These are phyloP conservation scores for Parambassis ranga DNA, from an alignment of 2,797 vertebrate genomes.

Conservation along the genomic window DNA sequence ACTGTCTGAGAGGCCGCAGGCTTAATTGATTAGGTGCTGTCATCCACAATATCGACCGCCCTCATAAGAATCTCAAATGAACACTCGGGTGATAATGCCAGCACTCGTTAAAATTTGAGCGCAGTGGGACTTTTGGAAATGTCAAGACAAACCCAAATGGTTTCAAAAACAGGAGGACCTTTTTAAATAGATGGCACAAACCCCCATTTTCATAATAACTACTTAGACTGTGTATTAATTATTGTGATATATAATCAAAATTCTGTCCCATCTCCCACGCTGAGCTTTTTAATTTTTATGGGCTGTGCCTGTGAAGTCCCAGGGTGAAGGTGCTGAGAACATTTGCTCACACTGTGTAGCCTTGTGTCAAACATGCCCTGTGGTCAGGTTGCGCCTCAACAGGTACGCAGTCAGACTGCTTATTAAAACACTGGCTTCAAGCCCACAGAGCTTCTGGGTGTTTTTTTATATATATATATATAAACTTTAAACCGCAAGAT, in stretches of 20 bases:
- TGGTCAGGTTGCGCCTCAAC: constrained; percentile 42
- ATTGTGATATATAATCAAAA: constrained; percentile 23
- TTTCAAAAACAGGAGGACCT: constrained; percentile 27
- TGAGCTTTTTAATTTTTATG: constrained; percentile 13
- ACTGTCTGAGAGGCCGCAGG: constrained; percentile 9
- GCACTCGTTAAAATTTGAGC: constrained; percentile 51
- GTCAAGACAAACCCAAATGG: constrained; percentile 37
- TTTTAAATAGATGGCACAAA: constrained; percentile 26
- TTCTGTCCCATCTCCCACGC: not conserved
- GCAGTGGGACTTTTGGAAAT: constrained; percentile 55
- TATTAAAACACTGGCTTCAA: constrained; percentile 55
- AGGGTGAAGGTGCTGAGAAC: constrained; percentile 17
- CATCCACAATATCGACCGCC: constrained; percentile 44
- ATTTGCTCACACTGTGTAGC: constrained; percentile 33
- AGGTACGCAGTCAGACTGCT: constrained; percentile 41
- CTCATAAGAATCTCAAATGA: constrained; percentile 60
- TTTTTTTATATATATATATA: too few species aligned
- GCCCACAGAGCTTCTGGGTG: constrained; percentile 14
- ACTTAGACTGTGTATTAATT: constrained; percentile 27
- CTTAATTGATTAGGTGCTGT: constrained; percentile 60
- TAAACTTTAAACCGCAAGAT: not conserved
- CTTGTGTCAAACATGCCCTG: constrained; percentile 50
- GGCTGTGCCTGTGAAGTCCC: constrained; percentile 7
- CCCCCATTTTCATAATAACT: constrained; percentile 27
- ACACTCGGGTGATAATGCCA: constrained; percentile 58